A percentile compares a stretch with the other conserved stretches of the same genome.
Conservation (phyloP, 1,140 invertebrate genomes). For the Neodiprion fabricii region DNA sequence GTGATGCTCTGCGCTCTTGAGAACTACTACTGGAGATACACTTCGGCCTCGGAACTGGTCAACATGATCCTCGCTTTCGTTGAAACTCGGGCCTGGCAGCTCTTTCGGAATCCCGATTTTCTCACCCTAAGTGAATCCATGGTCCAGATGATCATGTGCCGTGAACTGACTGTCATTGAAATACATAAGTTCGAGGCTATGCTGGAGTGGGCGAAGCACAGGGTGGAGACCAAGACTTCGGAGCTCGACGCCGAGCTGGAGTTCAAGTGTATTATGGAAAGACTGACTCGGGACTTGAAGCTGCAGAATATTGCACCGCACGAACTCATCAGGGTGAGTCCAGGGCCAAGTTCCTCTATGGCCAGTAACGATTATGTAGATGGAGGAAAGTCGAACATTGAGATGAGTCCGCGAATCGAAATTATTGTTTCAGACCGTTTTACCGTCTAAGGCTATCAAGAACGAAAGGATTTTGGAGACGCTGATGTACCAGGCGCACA, state of each 20-base stretch:
- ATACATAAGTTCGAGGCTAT: conserved; percentile 94
- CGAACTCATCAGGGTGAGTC: conserved; percentile 83
- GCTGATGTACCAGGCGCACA: conserved; percentile 91
- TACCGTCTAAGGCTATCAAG: conserved; percentile 92
- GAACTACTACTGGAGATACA: conserved; percentile 96
- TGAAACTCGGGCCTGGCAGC: conserved; percentile 81
- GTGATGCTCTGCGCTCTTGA: conserved; percentile 91
- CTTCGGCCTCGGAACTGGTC: conserved; percentile 89
- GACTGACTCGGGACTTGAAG: conserved; percentile 87
- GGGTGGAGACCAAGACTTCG: conserved; percentile 74
- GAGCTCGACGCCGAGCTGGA: conserved; percentile 87
- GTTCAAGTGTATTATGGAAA: conserved; percentile 91
- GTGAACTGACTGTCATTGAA: conserved; percentile 84
- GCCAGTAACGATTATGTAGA: background rate
- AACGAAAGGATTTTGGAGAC: conserved; percentile 93
- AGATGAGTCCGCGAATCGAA: background rate
- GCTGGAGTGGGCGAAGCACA: conserved; percentile 86
- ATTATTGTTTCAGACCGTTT: conserved; percentile 72
- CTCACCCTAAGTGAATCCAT: conserved; percentile 89
- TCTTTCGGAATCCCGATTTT: conserved; percentile 86
- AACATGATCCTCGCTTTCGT: conserved; percentile 94
- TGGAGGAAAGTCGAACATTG: background rate
- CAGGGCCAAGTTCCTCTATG: background rate
- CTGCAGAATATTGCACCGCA: conserved; percentile 90
- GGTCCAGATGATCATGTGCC: conserved; percentile 94